Percentiles rank a stretch among this genome's conserved stretches.
Evolutionary conservation across 2,113 vertebrate genomes (phyloP).

Genomic region (Nerophis lumbriciformis): DNA sequence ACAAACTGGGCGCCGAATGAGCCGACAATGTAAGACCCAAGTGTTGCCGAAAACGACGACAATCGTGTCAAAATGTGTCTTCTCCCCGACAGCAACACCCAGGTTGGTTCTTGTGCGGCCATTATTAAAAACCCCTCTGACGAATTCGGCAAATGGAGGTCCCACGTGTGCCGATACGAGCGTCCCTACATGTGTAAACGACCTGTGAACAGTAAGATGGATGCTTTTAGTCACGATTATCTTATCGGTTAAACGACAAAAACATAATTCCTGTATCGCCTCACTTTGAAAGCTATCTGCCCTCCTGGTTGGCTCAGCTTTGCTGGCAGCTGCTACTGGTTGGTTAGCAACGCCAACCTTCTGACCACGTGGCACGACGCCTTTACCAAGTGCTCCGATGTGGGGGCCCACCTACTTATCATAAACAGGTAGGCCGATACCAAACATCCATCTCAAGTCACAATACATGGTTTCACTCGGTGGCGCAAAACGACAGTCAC

Average conservation of each 20-base stretch:
- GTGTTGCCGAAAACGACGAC: background rate
- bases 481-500: background rate
- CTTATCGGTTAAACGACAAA: background rate
- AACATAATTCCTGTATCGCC: background rate
- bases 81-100: constrained; percentile 51
- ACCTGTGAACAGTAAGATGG: constrained; percentile 65
- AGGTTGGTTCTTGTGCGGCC: constrained; percentile 55
- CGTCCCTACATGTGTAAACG: constrained; percentile 74
- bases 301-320: constrained; percentile 70
- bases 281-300: constrained; percentile 60
- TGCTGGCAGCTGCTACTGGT: constrained; percentile 69
- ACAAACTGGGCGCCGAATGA: constrained; percentile 56
- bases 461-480: too few species aligned
- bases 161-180: constrained; percentile 63
- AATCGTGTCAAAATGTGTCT: background rate
- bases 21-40: constrained; percentile 56
- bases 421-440: constrained; percentile 60
- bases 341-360: constrained; percentile 66
- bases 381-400: constrained; percentile 43
- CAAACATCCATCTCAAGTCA: too few species aligned
- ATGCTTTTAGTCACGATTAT: background rate
- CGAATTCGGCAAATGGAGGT: constrained; percentile 63
- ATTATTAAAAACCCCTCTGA: constrained; percentile 51
- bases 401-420: constrained; percentile 60
- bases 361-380: constrained; percentile 74